Evolutionary conservation across 2,888 invertebrate genomes (phyloP).

Genomic region (Campaea margaritaria): DNA sequence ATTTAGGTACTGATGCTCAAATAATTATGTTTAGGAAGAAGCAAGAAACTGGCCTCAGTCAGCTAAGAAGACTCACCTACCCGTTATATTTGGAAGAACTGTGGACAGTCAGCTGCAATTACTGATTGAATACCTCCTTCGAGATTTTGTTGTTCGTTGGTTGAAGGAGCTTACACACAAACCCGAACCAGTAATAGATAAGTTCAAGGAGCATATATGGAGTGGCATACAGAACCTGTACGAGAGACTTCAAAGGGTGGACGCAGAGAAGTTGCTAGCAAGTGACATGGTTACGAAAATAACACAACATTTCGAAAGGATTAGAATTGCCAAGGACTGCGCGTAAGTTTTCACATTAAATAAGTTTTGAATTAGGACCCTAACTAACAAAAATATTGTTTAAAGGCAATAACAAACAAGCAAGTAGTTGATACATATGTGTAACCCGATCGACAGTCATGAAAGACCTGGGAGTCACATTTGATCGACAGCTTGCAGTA

Average conservation of each 20-base stretch:
- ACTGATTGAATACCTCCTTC: conserved; percentile 90
- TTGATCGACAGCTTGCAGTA: too few species aligned
- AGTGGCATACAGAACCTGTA: conserved; percentile 90
- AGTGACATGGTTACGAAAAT: conserved; percentile 92
- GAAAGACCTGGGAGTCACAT: too few species aligned
- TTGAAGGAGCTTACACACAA: conserved; percentile 88
- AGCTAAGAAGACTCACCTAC: conserved; percentile 85
- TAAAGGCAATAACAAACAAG: too few species aligned
- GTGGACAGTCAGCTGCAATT: conserved; percentile 94
- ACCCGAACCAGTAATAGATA: conserved; percentile 87
- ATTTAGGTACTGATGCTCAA: too few species aligned
- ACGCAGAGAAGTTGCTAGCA: conserved; percentile 93
- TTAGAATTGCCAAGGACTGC: conserved; percentile 90
- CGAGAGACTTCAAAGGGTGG: conserved; percentile 89
- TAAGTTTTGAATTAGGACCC: too few species aligned
- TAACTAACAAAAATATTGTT: too few species aligned
- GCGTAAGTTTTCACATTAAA: conserved; percentile 84
- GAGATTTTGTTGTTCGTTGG: conserved; percentile 93
- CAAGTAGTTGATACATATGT: too few species aligned
- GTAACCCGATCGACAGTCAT: too few species aligned
- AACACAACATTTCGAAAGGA: conserved; percentile 93
- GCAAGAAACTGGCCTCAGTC: conserved; percentile 70
- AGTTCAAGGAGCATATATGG: conserved; percentile 93
- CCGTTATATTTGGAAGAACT: conserved; percentile 92
- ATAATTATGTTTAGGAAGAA: conserved; percentile 63